phyloP scores from a whole-genome alignment of 2,888 invertebrate species.

The Dorcus hopei region DNA sequence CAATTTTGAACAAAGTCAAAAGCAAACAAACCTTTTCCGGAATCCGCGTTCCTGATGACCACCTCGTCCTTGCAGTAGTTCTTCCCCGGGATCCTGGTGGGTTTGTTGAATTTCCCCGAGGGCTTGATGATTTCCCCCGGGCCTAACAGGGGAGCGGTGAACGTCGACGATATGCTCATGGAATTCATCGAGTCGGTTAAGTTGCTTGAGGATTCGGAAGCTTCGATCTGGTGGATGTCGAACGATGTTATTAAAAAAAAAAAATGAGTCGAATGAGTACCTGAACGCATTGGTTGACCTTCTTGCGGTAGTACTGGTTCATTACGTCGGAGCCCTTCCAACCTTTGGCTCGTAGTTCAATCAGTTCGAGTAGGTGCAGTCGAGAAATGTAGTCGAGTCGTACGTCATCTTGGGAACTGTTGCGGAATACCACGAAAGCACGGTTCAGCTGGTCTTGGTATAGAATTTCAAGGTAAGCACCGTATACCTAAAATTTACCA shows the following conservation, averaged over 20 bases:
- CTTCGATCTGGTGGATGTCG: conserved; percentile 35
- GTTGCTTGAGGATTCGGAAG: conserved; percentile 40
- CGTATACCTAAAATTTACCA: conserved; percentile 51
- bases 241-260: too few species aligned
- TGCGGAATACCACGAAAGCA: conserved; percentile 82
- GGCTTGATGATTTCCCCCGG: conserved; percentile 85
- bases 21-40: conserved; percentile 82
- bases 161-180: conserved; percentile 55
- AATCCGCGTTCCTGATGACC: conserved; percentile 91
- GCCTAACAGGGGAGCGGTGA: conserved; percentile 60
- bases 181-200: conserved; percentile 56
- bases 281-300: conserved; percentile 43
- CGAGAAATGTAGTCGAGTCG: conserved; percentile 81
- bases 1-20: too few species aligned
- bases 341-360: conserved; percentile 87
- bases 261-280: conserved; percentile 19
- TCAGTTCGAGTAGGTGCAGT: conserved; percentile 84
- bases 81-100: conserved; percentile 87
- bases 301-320: conserved; percentile 77
- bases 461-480: conserved; percentile 75
- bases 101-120: conserved; percentile 84
- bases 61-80: conserved; percentile 94
- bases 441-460: conserved; percentile 84
- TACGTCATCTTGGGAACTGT: conserved; percentile 86
- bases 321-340: conserved; percentile 86